These are phyloP conservation scores for Bombyx mori DNA, from an alignment of 1,140 invertebrate species.

Conservation along the genomic window ASM3026992v2 NC_085119.1:10590501-10591000, in stretches of 20 bases:
- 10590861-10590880: constrained; percentile 59
- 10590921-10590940: constrained; percentile 30
- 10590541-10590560: no score
- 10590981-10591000: constrained; percentile 6
- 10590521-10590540: no score
- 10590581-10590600: no score
- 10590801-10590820: constrained; percentile 47
- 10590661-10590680: neutral
- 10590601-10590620: no score
- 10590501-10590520: no score
- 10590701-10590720: neutral
- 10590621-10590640: no score
- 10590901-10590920: constrained; percentile 50
- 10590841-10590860: constrained; percentile 39
- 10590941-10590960: constrained; percentile 32
- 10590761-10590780: constrained; percentile 57
- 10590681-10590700: neutral
- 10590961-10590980: constrained; percentile 25
- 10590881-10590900: constrained; percentile 40
- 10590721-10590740: constrained; percentile 2
- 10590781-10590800: constrained; percentile 62
- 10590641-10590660: neutral
- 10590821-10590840: constrained; percentile 47
- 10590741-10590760: constrained; percentile 24
- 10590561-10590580: no score